These are phyloP conservation scores for Chaunax sp. DNA, from an alignment of 2,797 vertebrate genomes.

Conservation along the genomic window DNA sequence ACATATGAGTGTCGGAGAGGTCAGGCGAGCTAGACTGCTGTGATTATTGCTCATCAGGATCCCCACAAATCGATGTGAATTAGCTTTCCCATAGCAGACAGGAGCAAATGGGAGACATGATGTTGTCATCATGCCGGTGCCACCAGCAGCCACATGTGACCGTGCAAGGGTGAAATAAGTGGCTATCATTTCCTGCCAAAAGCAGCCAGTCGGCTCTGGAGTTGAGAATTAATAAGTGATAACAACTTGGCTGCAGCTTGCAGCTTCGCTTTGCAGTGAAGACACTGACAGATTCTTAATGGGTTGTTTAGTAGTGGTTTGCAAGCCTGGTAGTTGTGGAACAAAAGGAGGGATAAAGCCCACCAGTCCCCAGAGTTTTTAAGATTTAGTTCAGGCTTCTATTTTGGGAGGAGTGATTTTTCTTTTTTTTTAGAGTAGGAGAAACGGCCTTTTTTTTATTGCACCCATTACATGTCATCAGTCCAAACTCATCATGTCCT, in stretches of 20 bases:
- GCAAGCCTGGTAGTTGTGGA: constrained; percentile 52
- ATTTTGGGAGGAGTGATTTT: constrained; percentile 60
- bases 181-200: constrained; percentile 26
- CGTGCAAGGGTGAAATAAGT: constrained; percentile 27
- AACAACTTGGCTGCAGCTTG: constrained; percentile 30
- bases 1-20: constrained; percentile 50
- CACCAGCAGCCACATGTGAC: constrained; percentile 23
- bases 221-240: constrained; percentile 43
- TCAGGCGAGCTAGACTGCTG: constrained; percentile 35
- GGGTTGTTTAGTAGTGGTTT: constrained; percentile 57
- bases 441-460: constrained; percentile 66
- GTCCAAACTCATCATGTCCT: constrained; percentile 81
- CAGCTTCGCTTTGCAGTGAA: constrained; percentile 37
- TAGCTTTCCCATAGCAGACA: constrained; percentile 12
- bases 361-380: constrained; percentile 54
- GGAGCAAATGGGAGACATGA: constrained; percentile 27
- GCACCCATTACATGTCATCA: constrained; percentile 78
- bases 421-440: constrained; percentile 31
- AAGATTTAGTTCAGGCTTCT: constrained; percentile 52
- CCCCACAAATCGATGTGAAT: constrained; percentile 39
- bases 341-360: constrained; percentile 56
- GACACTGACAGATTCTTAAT: constrained; percentile 59
- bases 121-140: constrained; percentile 9
- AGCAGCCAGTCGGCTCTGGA: constrained; percentile 20
- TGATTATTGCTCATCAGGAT: constrained; percentile 54